phyloP scores from a whole-genome alignment of 2,113 vertebrate species.

The Rhinichthys klamathensis region DNA sequence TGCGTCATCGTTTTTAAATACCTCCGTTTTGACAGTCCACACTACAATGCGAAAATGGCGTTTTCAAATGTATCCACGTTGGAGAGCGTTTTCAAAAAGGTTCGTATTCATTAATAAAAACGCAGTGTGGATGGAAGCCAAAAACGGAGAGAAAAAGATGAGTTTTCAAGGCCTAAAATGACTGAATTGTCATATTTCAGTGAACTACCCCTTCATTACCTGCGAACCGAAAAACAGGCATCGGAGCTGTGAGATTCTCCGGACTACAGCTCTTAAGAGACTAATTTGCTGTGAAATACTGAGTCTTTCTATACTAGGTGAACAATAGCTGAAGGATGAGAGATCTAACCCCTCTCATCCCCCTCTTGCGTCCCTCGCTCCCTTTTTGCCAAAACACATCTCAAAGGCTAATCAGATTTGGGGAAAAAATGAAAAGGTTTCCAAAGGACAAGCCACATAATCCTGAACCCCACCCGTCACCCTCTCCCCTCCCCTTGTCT shows the following conservation, averaged over 20 bases:
- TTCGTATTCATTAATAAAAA: too few species aligned
- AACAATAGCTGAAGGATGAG: constrained; percentile 52
- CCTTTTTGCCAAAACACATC: constrained; percentile 53
- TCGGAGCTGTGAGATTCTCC: constrained; percentile 22
- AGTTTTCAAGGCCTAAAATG: too few species aligned
- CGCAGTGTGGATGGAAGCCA: too few species aligned
- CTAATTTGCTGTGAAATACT: constrained; percentile 61
- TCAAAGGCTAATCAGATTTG: constrained; percentile 66
- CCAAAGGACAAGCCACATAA: constrained; percentile 56
- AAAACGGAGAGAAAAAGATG: too few species aligned
- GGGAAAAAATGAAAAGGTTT: constrained; percentile 57
- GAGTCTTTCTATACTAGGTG: constrained; percentile 60
- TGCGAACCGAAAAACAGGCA: constrained; percentile 15
- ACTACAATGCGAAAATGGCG: too few species aligned
- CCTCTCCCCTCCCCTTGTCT: constrained; percentile 31
- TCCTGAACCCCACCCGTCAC: constrained; percentile 42
- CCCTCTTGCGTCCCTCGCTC: constrained; percentile 27
- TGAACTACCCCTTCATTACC: not conserved
- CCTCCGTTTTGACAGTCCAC: too few species aligned
- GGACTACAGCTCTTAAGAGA: constrained; percentile 49
- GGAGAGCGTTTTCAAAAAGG: too few species aligned
- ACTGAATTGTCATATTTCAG: too few species aligned
- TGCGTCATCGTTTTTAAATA: too few species aligned
- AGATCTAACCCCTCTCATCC: constrained; percentile 16
- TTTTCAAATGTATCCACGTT: too few species aligned